Conservation (phyloP, 2,797 vertebrate genomes). For the Intellagama lesueurii region DNA sequence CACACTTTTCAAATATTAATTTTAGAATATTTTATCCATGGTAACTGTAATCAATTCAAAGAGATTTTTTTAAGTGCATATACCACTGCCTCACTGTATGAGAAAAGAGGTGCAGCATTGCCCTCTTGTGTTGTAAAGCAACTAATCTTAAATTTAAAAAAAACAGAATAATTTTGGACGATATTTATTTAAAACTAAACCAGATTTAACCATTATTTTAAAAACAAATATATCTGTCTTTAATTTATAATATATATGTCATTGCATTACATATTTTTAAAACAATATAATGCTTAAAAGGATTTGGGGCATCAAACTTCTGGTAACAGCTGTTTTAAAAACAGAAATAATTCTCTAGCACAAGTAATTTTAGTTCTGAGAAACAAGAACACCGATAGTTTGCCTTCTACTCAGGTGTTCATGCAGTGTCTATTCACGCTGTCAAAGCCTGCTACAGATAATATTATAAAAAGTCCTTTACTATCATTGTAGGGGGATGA, state of each 20-base stretch:
- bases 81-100: fast-evolving
- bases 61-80: neutral
- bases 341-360: neutral
- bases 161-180: fast-evolving
- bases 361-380: neutral
- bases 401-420: neutral
- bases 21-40: neutral
- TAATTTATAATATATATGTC: neutral
- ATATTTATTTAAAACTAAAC: fast-evolving
- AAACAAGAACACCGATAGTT: too few species aligned
- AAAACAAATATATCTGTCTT: neutral
- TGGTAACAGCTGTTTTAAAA: neutral
- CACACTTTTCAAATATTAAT: neutral
- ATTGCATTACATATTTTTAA: neutral
- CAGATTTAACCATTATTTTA: neutral
- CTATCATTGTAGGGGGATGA: neutral
- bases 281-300: neutral
- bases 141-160: neutral
- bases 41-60: neutral
- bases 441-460: neutral
- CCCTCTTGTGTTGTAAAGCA: slow-evolving; percentile 67
- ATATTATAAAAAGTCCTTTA: neutral
- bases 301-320: neutral
- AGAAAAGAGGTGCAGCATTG: slow-evolving; percentile 53
- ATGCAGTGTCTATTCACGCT: neutral